Base-by-base conservation (phyloP, 1,140 invertebrate genomes). In the Lepidurus apus region DNA sequence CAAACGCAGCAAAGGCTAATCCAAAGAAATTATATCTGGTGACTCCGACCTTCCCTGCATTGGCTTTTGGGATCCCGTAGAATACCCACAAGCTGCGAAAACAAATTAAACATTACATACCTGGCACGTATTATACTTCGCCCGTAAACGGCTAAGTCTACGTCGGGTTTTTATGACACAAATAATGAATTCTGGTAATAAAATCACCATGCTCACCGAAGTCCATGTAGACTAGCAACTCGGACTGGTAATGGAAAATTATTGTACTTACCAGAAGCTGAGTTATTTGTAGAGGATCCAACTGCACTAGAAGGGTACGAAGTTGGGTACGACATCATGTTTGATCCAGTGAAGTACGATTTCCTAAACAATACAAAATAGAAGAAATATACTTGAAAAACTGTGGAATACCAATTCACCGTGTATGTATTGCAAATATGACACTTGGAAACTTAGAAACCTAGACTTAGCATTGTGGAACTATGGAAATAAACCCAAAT, bases 1-100 rank as follows among this genome's bases (percentile, higher is more conserved):
- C 13, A 65, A 65, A 65, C 21, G 53, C 53, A 65, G 21, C 21
- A 65, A 17, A 65, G 8, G 53, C 53, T 65, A 65, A 65, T 65
- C 53, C 13, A 65, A 65, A 9, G 53, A 65, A 65, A 65, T 65
- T n/a, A 65, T 65, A 65, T 65, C 53, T n/a, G 53, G 53, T 4
- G 53, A 65, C 53, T 65, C 53, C 3, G 45, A 47, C 17, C 45
- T 47, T 47, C 17, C 45, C 17, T 47, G 45, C 10, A 17, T 11
- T 65, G 53, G n/a, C 21, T 21, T 65, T 7, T 13, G 53, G 17
- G 53, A 65, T 65, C 53, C 53, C 13, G 53, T 65, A 11, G 53
- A 65, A 21, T 65, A 65, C 53, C 53, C 53, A 21, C 17, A 7
- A 65, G 5, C 53, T 65, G 21, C 21, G 3, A 9, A 47, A 47